phyloP scores from a whole-genome alignment of 2,113 vertebrate genomes.

The Mustela lutreola region DNA sequence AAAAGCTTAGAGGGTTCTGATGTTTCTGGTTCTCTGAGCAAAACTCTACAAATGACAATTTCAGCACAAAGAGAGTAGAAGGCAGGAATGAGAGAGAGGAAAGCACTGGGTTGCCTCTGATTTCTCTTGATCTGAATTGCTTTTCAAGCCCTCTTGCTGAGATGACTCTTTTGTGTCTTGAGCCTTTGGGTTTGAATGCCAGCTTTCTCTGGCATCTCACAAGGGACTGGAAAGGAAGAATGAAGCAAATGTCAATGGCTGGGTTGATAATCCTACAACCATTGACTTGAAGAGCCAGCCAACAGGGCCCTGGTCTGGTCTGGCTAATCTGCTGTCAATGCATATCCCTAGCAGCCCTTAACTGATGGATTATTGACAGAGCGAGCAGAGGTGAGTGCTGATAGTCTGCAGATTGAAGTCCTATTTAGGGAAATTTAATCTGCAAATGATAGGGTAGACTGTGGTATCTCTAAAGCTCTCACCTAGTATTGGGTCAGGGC shows the following conservation, averaged over 20 bases:
- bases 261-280: constrained; percentile 73
- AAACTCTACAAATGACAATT: constrained; percentile 35
- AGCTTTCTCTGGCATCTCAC: constrained; percentile 48
- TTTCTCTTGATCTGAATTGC: constrained; percentile 66
- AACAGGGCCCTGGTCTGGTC: not conserved
- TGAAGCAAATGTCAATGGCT: constrained; percentile 54
- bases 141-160: constrained; percentile 1
- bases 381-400: constrained; percentile 56
- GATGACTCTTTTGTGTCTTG: constrained; percentile 72
- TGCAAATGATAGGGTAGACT: constrained; percentile 65
- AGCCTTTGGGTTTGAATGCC: constrained; percentile 67
- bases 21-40: not conserved
- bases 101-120: constrained; percentile 42
- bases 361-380: constrained; percentile 85
- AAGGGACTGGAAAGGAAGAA: constrained; percentile 53
- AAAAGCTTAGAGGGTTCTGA: constrained; percentile 52
- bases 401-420: constrained; percentile 43
- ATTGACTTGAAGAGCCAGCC: constrained; percentile 57
- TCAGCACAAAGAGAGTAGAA: constrained; percentile 51
- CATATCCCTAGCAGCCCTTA: constrained; percentile 71
- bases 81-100: constrained; percentile 17
- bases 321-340: constrained; percentile 74
- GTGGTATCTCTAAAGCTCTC: constrained; percentile 69
- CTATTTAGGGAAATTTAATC: constrained; percentile 71
- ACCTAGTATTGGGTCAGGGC: constrained; percentile 30